Percentiles rank a stretch among this genome's conserved stretches.
phyloP scores from a whole-genome alignment of 2,113 vertebrate species.

The Pangasianodon hypophthalmus region DNA sequence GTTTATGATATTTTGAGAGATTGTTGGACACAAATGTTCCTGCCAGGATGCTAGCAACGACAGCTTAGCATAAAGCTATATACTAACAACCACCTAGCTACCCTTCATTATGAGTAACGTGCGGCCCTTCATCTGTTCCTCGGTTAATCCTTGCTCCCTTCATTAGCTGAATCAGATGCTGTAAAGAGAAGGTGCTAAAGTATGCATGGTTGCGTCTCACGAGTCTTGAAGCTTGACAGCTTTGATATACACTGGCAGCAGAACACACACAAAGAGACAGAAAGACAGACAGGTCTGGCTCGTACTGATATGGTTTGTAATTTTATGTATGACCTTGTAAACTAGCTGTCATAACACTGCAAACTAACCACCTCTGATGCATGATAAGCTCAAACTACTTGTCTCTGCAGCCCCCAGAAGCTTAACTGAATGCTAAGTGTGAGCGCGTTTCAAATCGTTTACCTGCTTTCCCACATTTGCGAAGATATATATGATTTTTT shows the following conservation, averaged over 20 bases:
- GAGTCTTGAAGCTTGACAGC: slow-evolving; percentile 14
- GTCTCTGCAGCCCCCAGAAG: not conserved
- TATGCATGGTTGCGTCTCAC: not conserved
- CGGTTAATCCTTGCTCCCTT: not conserved
- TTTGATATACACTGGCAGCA: slow-evolving; percentile 19
- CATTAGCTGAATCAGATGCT: not conserved
- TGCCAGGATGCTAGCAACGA: not conserved
- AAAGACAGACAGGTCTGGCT: slow-evolving; percentile 21
- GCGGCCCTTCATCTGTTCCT: not conserved
- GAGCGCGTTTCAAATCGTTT: not conserved
- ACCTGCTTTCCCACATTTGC: not conserved
- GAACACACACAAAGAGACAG: slow-evolving; percentile 24
- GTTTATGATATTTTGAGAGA: not conserved
- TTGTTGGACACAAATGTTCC: not conserved
- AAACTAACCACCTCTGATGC: slow-evolving; percentile 32
- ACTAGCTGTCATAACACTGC: slow-evolving; percentile 43
- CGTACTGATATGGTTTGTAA: slow-evolving; percentile 40
- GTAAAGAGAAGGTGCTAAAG: not conserved
- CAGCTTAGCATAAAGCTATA: not conserved
- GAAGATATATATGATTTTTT: not conserved
- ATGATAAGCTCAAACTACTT: slow-evolving; percentile 23
- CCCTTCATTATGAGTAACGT: not conserved
- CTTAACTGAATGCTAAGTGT: slow-evolving; percentile 18
- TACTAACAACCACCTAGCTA: too few species aligned
- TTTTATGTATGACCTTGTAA: slow-evolving; percentile 40